A percentile compares a stretch with the other conserved stretches of the same genome.
These are phyloP conservation scores for Aphodius sticticus DNA, from an alignment of 2,888 invertebrate genomes.

Conservation along the genomic window DNA sequence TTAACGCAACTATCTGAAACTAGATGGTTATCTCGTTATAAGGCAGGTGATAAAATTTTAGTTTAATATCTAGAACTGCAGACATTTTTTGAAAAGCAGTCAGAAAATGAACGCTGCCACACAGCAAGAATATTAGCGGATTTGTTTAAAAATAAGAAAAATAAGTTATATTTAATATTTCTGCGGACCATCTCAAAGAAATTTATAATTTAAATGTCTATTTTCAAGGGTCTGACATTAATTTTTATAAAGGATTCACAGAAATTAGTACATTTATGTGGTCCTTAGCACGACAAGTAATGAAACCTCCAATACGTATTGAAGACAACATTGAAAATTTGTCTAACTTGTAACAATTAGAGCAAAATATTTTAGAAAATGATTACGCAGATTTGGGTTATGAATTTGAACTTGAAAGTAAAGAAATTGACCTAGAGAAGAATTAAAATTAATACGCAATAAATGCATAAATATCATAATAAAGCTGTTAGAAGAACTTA, in stretches of 20 bases:
- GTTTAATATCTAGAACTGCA: conserved; percentile 41
- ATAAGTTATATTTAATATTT: conserved; percentile 24
- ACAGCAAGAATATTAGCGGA: conserved; percentile 21
- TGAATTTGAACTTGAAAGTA: conserved; percentile 8
- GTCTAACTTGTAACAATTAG: conserved; percentile 8
- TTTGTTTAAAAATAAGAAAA: conserved; percentile 12
- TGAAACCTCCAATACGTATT: conserved; percentile 13
- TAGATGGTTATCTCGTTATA: too few species aligned
- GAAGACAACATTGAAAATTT: conserved; percentile 16
- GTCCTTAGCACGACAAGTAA: conserved; percentile 15
- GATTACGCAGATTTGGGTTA: conserved; percentile 9
- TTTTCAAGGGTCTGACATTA: conserved; percentile 10
- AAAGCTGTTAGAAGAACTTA: too few species aligned
- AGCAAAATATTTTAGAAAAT: conserved; percentile 11
- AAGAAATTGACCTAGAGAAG: too few species aligned
- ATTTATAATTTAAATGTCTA: conserved; percentile 10
- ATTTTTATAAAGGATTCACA: conserved; percentile 20
- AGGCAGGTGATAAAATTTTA: too few species aligned
- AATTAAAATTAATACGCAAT: too few species aligned
- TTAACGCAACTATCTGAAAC: too few species aligned
- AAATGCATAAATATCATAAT: too few species aligned
- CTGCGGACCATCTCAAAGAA: conserved; percentile 19
- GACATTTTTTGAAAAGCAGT: conserved; percentile 17
- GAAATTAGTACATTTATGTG: conserved; percentile 11
- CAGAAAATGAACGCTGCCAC: conserved; percentile 28